Evolutionary conservation across 2,797 vertebrate genomes (phyloP).

Genomic region (Anableps anableps): DNA sequence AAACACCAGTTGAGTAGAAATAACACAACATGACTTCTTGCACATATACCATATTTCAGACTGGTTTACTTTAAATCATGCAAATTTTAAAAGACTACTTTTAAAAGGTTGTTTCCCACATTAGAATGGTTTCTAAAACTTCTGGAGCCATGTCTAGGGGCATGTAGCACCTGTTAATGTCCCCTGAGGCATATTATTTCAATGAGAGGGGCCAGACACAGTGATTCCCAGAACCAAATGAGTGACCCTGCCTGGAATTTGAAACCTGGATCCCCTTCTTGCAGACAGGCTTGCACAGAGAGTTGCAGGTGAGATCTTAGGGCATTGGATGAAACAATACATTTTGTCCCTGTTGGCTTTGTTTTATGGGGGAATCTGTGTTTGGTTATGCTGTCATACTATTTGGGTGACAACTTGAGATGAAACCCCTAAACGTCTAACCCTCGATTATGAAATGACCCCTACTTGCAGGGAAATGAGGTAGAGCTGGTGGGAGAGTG

Average conservation of each 20-base stretch:
- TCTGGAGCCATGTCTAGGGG: constrained; percentile 18
- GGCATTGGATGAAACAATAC: constrained; percentile 18
- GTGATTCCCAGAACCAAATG: constrained; percentile 20
- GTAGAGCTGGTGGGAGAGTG: background rate
- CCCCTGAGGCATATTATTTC: constrained; percentile 4
- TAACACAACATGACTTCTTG: background rate
- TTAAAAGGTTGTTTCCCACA: background rate
- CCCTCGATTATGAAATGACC: constrained; percentile 1
- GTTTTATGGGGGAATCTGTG: background rate
- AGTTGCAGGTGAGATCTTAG: constrained; percentile 8
- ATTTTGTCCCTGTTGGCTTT: constrained; percentile 4
- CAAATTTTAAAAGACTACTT: background rate
- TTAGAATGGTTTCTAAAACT: constrained; percentile 6
- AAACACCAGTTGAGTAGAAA: constrained; percentile 12
- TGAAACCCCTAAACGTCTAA: background rate
- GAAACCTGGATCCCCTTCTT: background rate
- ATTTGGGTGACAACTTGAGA: background rate
- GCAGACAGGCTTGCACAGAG: constrained; percentile 3
- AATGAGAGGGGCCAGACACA: constrained; percentile 20
- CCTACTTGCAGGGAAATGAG: background rate
- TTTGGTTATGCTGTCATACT: constrained; percentile 4
- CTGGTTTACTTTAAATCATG: background rate
- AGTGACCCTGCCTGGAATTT: constrained; percentile 34
- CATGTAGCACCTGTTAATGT: constrained; percentile 12
- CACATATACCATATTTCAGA: background rate